Conservation (phyloP, 1,140 invertebrate genomes). For the Drosophila sulfurigaster region DNA sequence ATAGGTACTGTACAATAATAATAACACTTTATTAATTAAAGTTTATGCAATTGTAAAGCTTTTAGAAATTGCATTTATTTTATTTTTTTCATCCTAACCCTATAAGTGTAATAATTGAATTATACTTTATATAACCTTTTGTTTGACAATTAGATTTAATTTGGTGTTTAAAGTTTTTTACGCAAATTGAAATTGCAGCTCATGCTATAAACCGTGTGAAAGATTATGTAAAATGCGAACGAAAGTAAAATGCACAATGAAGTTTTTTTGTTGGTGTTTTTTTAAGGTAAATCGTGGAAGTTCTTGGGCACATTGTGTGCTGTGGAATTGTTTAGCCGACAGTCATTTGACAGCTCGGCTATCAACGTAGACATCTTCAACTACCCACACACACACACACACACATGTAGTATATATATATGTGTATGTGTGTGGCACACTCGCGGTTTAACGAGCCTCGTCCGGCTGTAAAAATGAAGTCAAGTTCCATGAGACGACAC, state of each 20-base stretch:
- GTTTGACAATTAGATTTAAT: too few relatives aligned
- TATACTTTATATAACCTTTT: too few relatives aligned
- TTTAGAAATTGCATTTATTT: too few relatives aligned
- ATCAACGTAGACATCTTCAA: conserved; percentile 54
- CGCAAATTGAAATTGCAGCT: too few relatives aligned
- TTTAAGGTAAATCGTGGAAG: conserved; percentile 1
- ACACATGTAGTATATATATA: not conserved
- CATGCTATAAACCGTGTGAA: not conserved
- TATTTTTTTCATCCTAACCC: too few relatives aligned
- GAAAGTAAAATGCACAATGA: conserved; percentile 8
- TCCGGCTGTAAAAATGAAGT: conserved; percentile 49
- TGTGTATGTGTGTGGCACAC: not conserved
- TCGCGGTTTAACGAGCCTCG: conserved; percentile 45
- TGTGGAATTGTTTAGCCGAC: conserved; percentile 15
- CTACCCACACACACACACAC: conserved; percentile 24
- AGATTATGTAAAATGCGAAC: conserved; percentile 4
- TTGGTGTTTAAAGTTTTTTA: too few relatives aligned
- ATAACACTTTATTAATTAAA: too few relatives aligned
- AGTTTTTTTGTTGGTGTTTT: not conserved
- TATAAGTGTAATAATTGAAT: too few relatives aligned
- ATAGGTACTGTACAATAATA: too few relatives aligned
- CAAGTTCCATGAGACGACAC: conserved; percentile 30
- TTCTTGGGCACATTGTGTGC: conserved; percentile 14
- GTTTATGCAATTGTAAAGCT: too few relatives aligned
- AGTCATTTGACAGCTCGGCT: conserved; percentile 46